Evolutionary conservation across 2,888 invertebrate genomes (phyloP).

Genomic region (Epinotia ramella): DNA sequence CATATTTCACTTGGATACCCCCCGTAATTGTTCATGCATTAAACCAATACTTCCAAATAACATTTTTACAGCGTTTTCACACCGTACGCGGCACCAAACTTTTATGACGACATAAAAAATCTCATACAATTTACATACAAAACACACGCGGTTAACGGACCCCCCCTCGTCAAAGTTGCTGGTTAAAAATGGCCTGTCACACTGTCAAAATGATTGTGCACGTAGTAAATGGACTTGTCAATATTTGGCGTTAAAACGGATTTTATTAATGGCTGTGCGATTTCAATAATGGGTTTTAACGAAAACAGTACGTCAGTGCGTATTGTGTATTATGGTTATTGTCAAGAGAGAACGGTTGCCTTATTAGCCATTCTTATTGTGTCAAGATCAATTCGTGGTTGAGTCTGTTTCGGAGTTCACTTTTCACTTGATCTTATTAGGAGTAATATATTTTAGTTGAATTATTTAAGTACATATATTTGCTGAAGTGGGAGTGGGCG

Average conservation of each 20-base stretch:
- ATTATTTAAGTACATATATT: not conserved
- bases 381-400: not conserved
- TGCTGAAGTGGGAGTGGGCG: not conserved
- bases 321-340: conserved; percentile 15
- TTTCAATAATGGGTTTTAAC: conserved; percentile 8
- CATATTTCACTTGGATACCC: conserved; percentile 30
- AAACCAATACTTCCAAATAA: conserved; percentile 26
- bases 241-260: conserved; percentile 15
- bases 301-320: not conserved
- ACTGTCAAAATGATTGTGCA: conserved; percentile 8
- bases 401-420: conserved; percentile 6
- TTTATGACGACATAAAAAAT: conserved; percentile 43
- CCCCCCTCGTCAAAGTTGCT: conserved; percentile 20
- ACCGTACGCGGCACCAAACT: conserved; percentile 17
- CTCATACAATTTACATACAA: conserved; percentile 46
- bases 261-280: conserved; percentile 2
- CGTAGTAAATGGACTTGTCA: conserved; percentile 29
- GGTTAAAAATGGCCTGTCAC: conserved; percentile 36
- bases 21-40: conserved; percentile 38
- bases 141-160: conserved; percentile 27
- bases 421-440: conserved; percentile 9
- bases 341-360: not conserved
- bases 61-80: conserved; percentile 36
- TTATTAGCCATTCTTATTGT: not conserved
- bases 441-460: not conserved